Evolutionary conservation across 2,888 invertebrate genomes (phyloP).

Genomic region (Artemia sinica): DNA sequence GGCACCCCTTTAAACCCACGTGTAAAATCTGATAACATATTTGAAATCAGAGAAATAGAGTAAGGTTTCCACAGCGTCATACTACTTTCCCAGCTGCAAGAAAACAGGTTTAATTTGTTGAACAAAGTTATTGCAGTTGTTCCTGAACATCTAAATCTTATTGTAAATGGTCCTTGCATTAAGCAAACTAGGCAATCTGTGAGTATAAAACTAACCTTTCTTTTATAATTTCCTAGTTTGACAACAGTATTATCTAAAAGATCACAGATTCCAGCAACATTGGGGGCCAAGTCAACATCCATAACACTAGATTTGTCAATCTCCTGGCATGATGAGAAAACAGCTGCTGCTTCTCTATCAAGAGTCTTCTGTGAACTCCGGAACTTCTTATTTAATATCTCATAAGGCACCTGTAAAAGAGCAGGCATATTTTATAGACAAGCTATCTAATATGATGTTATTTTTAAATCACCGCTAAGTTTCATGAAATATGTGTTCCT

Average conservation of each 20-base stretch:
- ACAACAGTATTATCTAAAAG: slow-evolving; percentile 75
- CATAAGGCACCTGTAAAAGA: slow-evolving; percentile 69
- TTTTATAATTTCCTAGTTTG: slow-evolving; percentile 67
- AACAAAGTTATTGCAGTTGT: too few species aligned
- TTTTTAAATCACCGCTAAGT: too few species aligned
- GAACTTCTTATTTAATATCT: slow-evolving; percentile 90
- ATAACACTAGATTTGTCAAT: slow-evolving; percentile 48
- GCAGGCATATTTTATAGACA: slow-evolving; percentile 18
- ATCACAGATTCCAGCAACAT: slow-evolving; percentile 53
- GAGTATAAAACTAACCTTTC: slow-evolving; percentile 41
- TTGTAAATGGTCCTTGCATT: too few species aligned
- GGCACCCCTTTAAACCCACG: too few species aligned
- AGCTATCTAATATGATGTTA: neutral
- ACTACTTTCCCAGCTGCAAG: too few species aligned
- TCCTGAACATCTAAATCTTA: too few species aligned
- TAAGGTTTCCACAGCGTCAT: too few species aligned
- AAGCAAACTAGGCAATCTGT: too few species aligned
- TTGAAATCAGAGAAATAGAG: too few species aligned
- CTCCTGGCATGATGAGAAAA: slow-evolving; percentile 57
- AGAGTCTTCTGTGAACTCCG: slow-evolving; percentile 82
- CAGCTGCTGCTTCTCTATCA: slow-evolving; percentile 78
- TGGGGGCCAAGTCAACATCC: slow-evolving; percentile 25
- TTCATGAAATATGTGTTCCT: too few species aligned
- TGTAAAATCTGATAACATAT: too few species aligned
- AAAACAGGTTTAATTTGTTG: too few species aligned